phyloP scores from a whole-genome alignment of 2,113 vertebrate genomes.

The Bucco capensis region DNA sequence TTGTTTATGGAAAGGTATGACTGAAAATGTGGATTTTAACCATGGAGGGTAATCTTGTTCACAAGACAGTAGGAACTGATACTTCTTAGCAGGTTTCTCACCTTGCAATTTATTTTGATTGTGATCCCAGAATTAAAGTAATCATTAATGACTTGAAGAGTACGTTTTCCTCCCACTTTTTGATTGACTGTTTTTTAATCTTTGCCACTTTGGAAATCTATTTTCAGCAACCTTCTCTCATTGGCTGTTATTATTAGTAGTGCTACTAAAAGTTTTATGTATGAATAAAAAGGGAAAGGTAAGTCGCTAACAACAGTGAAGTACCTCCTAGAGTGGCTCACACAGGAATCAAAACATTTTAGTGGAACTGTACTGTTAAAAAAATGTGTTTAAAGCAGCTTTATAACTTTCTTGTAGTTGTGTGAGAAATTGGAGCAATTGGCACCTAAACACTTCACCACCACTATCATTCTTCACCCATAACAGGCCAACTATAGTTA shows the following conservation, averaged over 20 bases:
- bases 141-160: background rate
- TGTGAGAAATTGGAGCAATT: background rate
- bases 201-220: background rate
- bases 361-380: background rate
- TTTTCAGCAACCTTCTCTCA: background rate
- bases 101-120: background rate
- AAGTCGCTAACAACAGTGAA: background rate
- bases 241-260: background rate
- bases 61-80: background rate
- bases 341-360: background rate
- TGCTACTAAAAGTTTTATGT: background rate
- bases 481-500: slow-evolving; percentile 62
- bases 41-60: background rate
- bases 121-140: background rate
- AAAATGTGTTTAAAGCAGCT: background rate
- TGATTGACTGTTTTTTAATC: background rate
- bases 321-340: background rate
- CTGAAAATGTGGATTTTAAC: background rate
- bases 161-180: background rate
- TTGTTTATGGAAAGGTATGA: background rate
- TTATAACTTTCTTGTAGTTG: background rate
- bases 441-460: background rate
- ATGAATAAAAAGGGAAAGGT: background rate
- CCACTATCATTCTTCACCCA: background rate
- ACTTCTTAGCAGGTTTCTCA: background rate